phyloP scores from a whole-genome alignment of 2,113 vertebrate genomes.

The Pteronura brasiliensis region DNA sequence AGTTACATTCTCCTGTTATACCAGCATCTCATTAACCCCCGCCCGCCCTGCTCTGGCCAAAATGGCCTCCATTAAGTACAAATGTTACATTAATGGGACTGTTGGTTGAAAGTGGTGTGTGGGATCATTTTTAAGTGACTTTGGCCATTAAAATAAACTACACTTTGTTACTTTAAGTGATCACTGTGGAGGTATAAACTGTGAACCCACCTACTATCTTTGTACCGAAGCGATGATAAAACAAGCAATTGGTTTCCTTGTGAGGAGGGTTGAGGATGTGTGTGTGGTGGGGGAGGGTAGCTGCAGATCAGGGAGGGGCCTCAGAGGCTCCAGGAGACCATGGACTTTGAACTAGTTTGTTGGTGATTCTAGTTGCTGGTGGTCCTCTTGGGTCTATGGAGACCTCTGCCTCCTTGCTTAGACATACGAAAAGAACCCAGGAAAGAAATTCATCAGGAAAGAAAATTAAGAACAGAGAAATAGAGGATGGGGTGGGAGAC shows the following conservation, averaged over 20 bases:
- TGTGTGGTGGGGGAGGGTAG: not conserved
- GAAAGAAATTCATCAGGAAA: not conserved
- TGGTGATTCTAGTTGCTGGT: rapidly evolving
- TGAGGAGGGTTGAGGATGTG: not conserved
- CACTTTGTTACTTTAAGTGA: not conserved
- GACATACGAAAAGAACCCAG: not conserved
- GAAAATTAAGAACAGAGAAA: not conserved
- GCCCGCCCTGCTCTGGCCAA: not conserved
- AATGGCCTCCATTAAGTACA: not conserved
- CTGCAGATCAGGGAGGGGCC: not conserved
- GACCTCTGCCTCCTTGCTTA: not conserved
- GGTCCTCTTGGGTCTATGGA: too few species aligned
- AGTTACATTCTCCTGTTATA: not conserved
- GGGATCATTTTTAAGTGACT: not conserved
- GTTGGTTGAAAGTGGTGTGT: not conserved
- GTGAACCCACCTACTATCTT: not conserved
- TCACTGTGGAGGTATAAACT: rapidly evolving
- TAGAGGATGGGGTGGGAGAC: not conserved
- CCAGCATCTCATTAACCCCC: not conserved
- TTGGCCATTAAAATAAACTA: not conserved
- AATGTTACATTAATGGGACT: not conserved
- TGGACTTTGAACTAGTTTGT: not conserved
- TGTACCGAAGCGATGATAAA: rapidly evolving
- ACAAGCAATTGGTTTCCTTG: not conserved
- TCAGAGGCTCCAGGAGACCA: not conserved